These are phyloP conservation scores for Aproaerema taeniolella DNA, from an alignment of 2,888 invertebrate species.

Conservation along the genomic window DNA sequence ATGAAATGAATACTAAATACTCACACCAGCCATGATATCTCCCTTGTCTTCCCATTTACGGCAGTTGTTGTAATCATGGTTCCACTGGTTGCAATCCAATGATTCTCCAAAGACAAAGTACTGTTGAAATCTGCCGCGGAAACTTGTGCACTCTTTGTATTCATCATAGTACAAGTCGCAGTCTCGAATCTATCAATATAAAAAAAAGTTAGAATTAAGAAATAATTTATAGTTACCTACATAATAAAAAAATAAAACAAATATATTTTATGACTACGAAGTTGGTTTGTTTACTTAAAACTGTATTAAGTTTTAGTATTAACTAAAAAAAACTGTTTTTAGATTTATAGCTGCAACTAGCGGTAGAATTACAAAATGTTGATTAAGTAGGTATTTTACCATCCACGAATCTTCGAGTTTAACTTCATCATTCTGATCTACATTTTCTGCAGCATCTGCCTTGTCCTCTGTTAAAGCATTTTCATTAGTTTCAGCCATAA, in stretches of 20 bases:
- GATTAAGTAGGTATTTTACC: slow-evolving; percentile 34
- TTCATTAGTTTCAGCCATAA: slow-evolving; percentile 17
- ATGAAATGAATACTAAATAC: too few relatives aligned
- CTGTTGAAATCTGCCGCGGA: slow-evolving; percentile 88
- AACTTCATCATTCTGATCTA: slow-evolving; percentile 13
- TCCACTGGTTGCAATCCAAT: slow-evolving; percentile 88
- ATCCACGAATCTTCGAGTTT: slow-evolving; percentile 50
- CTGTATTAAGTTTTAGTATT: too few relatives aligned
- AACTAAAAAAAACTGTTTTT: too few relatives aligned
- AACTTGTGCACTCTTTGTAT: slow-evolving; percentile 86
- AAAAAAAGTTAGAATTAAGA: too few relatives aligned
- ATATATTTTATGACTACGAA: too few relatives aligned
- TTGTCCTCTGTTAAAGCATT: slow-evolving; percentile 19
- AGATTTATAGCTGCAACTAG: too few relatives aligned
- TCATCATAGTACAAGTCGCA: slow-evolving; percentile 90
- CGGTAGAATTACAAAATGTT: too few relatives aligned
- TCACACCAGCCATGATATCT: slow-evolving; percentile 83
- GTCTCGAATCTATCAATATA: slow-evolving; percentile 84
- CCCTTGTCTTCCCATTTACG: slow-evolving; percentile 79
- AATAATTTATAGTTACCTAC: too few relatives aligned
- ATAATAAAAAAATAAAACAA: too few relatives aligned
- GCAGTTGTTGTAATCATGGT: slow-evolving; percentile 86
- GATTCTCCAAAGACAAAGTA: slow-evolving; percentile 87
- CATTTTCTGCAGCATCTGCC: slow-evolving; percentile 8
- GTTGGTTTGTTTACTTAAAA: too few relatives aligned